These are phyloP conservation scores for Galaxea fascicularis DNA, from an alignment of 92 coral and sea anemone genomes.

Conservation along the genomic window DNA sequence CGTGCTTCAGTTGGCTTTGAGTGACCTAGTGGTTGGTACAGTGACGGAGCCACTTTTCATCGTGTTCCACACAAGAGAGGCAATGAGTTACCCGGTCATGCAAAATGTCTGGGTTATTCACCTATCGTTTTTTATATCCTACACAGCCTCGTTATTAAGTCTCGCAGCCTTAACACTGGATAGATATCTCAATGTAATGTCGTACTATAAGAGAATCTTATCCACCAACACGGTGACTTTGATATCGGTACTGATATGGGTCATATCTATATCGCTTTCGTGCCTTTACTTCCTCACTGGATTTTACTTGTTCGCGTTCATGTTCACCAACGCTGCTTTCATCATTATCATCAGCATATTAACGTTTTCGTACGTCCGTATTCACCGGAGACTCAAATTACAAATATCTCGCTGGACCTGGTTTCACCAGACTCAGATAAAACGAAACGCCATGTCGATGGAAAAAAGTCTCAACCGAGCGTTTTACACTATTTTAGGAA, in stretches of 20 bases:
- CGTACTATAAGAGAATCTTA: conserved; percentile 71
- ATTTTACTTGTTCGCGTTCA: conserved; percentile 81
- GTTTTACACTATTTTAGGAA: conserved; percentile 55
- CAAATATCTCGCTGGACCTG: conserved; percentile 68
- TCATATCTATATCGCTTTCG: conserved; percentile 72
- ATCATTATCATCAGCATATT: conserved; percentile 75
- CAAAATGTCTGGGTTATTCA: conserved; percentile 49
- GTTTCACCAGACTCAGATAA: conserved; percentile 36
- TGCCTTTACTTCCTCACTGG: conserved; percentile 82
- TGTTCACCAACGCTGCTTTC: conserved; percentile 85
- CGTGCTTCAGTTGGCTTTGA: conserved; percentile 78
- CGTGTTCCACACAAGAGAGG: conserved; percentile 75
- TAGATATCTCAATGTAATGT: conserved; percentile 82
- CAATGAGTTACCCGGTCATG: conserved; percentile 43
- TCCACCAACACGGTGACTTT: conserved; percentile 60
- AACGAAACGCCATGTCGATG: conserved; percentile 24
- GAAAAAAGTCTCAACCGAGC: conserved; percentile 44
- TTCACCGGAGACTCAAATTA: conserved; percentile 59
- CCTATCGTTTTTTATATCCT: conserved; percentile 80
- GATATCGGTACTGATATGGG: conserved; percentile 82
- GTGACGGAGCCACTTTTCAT: conserved; percentile 76
- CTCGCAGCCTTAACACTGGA: conserved; percentile 88
- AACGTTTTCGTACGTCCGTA: conserved; percentile 62
- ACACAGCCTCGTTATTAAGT: conserved; percentile 89
- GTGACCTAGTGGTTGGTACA: conserved; percentile 78